These are phyloP conservation scores for Drymonia ruficornis DNA, from an alignment of 2,888 invertebrate species.

Conservation along the genomic window DNA sequence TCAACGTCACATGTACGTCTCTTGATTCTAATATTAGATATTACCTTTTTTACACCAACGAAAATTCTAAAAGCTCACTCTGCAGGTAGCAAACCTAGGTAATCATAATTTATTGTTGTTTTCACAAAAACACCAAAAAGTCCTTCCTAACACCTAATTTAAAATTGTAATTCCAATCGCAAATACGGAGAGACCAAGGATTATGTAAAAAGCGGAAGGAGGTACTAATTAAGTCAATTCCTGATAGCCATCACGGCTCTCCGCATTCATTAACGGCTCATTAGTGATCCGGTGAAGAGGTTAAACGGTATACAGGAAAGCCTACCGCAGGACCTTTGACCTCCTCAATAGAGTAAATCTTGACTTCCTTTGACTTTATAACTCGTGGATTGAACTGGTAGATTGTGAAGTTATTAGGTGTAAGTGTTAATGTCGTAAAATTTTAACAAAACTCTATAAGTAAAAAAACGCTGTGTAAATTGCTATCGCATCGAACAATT, in stretches of 20 bases:
- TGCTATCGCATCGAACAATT: no score
- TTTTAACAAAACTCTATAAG: no score
- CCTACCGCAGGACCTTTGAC: conserved; percentile 4
- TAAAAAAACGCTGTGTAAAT: no score
- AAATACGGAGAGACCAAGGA: not conserved
- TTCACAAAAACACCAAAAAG: not conserved
- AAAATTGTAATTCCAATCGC: not conserved
- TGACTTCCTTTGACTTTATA: not conserved
- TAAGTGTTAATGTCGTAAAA: no score
- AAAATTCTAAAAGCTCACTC: no score
- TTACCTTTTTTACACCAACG: no score
- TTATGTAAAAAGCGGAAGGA: no score
- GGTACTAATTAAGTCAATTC: no score
- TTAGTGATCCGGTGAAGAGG: conserved; percentile 4
- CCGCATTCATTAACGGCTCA: conserved; percentile 17
- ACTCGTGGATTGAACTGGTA: no score
- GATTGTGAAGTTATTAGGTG: no score
- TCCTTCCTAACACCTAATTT: not conserved
- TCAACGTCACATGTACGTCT: conserved; percentile 15
- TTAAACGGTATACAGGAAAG: conserved; percentile 19
- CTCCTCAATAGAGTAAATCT: not conserved
- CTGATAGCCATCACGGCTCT: not conserved
- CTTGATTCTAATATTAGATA: not conserved
- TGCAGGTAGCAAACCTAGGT: no score
- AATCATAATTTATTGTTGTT: no score